Evolutionary conservation across 2,797 vertebrate genomes (phyloP).

Genomic region (Mormyrus hasselquistii): DNA sequence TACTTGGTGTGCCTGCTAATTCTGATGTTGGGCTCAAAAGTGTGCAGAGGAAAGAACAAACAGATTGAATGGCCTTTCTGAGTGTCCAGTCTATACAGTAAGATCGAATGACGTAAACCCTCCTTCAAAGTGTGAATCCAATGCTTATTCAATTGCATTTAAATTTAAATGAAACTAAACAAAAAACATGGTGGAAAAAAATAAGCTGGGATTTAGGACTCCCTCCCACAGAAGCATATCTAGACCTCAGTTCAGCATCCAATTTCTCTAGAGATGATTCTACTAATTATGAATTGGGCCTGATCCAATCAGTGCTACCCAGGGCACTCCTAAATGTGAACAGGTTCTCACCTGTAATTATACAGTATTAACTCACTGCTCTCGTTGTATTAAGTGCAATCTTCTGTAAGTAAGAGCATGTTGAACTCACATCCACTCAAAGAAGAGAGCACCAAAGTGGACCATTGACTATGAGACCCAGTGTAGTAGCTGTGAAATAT

Average conservation of each 20-base stretch:
- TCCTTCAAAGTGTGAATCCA: too few relatives aligned
- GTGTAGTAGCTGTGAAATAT: neutral
- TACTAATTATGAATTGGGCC: neutral
- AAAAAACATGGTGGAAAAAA: neutral
- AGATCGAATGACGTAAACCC: neutral
- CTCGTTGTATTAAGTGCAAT: neutral
- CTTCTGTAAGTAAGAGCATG: neutral
- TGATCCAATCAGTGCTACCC: neutral
- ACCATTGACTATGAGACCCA: neutral
- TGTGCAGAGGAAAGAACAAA: neutral
- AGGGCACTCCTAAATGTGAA: neutral
- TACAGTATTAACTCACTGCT: neutral
- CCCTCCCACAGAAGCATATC: neutral
- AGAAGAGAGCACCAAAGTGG: neutral
- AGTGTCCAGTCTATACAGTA: neutral
- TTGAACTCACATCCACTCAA: neutral
- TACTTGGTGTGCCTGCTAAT: neutral
- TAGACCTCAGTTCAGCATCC: neutral
- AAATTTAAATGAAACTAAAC: neutral
- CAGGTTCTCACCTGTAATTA: conserved; percentile 3
- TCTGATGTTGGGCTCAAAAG: neutral
- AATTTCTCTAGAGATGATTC: neutral
- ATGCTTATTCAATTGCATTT: neutral
- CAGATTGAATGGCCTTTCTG: neutral
- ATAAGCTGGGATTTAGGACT: neutral